Percentiles rank a stretch among this genome's conserved stretches.
phyloP scores from a whole-genome alignment of 2,888 invertebrate genomes.

The Troglohyphantes excavatus region DNA sequence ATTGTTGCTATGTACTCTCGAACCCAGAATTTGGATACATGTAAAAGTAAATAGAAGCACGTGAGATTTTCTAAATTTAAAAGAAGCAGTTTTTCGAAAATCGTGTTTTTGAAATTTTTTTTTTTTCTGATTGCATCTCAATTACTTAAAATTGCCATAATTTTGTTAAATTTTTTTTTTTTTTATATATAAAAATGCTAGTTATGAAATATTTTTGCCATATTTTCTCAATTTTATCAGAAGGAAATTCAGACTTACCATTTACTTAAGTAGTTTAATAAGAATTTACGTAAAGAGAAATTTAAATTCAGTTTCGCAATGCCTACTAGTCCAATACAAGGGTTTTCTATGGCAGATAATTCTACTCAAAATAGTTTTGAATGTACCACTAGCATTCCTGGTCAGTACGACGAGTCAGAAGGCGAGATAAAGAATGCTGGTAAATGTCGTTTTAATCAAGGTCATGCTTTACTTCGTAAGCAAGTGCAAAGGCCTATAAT shows the following conservation, averaged over 20 bases:
- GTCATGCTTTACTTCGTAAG: constrained; percentile 41
- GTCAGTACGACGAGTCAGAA: constrained; percentile 22
- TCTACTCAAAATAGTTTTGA: constrained; percentile 48
- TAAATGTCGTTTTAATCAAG: constrained; percentile 20
- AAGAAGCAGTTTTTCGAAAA: neutral
- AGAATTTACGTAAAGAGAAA: neutral
- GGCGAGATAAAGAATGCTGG: constrained; percentile 16
- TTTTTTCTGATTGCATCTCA: neutral
- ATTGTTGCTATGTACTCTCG: constrained; percentile 66
- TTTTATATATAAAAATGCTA: constrained; percentile 8
- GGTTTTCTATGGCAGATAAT: constrained; percentile 45
- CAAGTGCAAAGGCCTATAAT: constrained; percentile 26
- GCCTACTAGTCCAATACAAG: constrained; percentile 65
- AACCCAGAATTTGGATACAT: constrained; percentile 13
- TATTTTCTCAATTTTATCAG: neutral
- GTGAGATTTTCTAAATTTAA: constrained; percentile 67
- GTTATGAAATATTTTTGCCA: neutral
- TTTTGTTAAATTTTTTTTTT: neutral
- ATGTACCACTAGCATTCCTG: constrained; percentile 18
- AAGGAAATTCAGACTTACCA: neutral
- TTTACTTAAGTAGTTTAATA: neutral
- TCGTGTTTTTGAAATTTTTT: neutral
- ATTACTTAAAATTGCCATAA: neutral
- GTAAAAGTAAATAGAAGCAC: constrained; percentile 75
- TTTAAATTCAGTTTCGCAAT: constrained; percentile 23